phyloP scores from a whole-genome alignment of 2,888 invertebrate species.

The Dendrolimus houi region DNA sequence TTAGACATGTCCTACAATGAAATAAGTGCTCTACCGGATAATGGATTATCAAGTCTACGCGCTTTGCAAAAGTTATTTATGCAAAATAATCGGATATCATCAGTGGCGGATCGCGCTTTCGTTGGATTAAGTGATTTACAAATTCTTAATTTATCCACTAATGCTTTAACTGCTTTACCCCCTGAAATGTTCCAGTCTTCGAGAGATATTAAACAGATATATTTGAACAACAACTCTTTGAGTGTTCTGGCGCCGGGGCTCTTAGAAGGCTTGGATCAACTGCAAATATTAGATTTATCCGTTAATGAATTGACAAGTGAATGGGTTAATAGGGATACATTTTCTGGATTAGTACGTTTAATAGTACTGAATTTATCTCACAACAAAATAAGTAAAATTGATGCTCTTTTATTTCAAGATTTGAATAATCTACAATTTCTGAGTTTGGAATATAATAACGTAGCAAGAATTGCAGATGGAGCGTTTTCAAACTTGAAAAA shows the following conservation, averaged over 20 bases:
- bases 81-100: constrained; percentile 85
- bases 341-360: constrained; percentile 83
- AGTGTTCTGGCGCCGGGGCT: constrained; percentile 85
- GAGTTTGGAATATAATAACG: constrained; percentile 83
- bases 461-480: constrained; percentile 81
- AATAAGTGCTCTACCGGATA: constrained; percentile 81
- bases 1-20: constrained; percentile 86
- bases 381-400: constrained; percentile 83
- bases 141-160: constrained; percentile 86
- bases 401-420: constrained; percentile 83
- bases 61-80: constrained; percentile 82
- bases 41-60: constrained; percentile 81
- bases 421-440: constrained; percentile 85
- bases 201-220: constrained; percentile 82
- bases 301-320: constrained; percentile 85
- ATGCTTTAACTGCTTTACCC: constrained; percentile 85
- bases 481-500: constrained; percentile 86
- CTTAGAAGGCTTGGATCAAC: constrained; percentile 82
- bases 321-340: constrained; percentile 86
- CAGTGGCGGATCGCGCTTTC: constrained; percentile 84
- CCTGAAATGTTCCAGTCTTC: constrained; percentile 86
- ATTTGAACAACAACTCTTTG: constrained; percentile 86
- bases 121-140: constrained; percentile 81
- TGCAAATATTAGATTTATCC: constrained; percentile 84
- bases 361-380: constrained; percentile 84